Percentiles rank a stretch among this genome's conserved stretches.
Conservation (phyloP, 2,888 invertebrate genomes). For the Camponotus fellah region DNA sequence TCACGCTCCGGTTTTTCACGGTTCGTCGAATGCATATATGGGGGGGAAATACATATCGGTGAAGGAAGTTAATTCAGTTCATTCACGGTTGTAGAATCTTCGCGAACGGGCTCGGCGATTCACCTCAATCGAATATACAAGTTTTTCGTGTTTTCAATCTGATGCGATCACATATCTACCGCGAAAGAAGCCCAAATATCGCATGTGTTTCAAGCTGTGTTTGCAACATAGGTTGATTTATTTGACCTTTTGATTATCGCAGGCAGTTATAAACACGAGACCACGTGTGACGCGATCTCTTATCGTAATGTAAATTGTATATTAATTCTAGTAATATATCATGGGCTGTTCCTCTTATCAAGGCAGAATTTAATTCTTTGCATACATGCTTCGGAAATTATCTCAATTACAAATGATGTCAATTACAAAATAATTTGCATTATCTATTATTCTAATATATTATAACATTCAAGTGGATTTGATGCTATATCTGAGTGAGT, state of each 20-base stretch:
- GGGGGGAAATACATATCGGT: conserved; percentile 59
- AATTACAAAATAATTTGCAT: conserved; percentile 4
- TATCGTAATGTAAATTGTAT: conserved; percentile 21
- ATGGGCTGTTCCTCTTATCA: not conserved
- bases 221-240: conserved; percentile 16
- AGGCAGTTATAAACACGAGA: not conserved
- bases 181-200: not conserved
- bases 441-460: not conserved
- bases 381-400: conserved; percentile 5
- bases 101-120: conserved; percentile 56
- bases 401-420: conserved; percentile 3
- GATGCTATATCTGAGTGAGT: not conserved
- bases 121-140: conserved; percentile 29
- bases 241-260: conserved; percentile 29
- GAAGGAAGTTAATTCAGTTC: conserved; percentile 65
- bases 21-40: conserved; percentile 57
- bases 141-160: conserved; percentile 24
- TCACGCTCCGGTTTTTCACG: conserved; percentile 5
- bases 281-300: conserved; percentile 2
- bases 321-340: conserved; percentile 18
- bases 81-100: conserved; percentile 62
- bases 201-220: conserved; percentile 11
- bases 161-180: not conserved
- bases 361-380: not conserved
- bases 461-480: not conserved